Evolutionary conservation across 2,888 invertebrate genomes (phyloP).

Genomic region (Drosophila paranaensis): DNA sequence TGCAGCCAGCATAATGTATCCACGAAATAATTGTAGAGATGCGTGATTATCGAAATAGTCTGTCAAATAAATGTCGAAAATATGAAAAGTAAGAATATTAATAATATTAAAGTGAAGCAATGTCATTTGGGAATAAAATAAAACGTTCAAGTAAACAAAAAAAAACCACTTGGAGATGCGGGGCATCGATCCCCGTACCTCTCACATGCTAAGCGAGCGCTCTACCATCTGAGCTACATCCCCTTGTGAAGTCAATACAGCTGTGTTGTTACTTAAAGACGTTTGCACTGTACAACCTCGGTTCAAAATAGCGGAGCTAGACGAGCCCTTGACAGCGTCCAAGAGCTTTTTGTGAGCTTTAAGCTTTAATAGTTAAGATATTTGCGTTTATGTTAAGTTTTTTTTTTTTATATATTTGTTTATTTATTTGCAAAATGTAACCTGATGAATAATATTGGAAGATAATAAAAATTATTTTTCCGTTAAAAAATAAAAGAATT

Average conservation of each 20-base stretch:
- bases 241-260: constrained; percentile 67
- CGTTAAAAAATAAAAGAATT: constrained; percentile 21
- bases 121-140: background rate
- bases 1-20: constrained; percentile 40
- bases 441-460: background rate
- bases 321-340: background rate
- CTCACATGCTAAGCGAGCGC: constrained; percentile 85
- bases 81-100: background rate
- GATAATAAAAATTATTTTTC: background rate
- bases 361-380: background rate
- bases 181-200: constrained; percentile 85
- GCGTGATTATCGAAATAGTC: constrained; percentile 17
- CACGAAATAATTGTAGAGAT: constrained; percentile 32
- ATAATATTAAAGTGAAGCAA: background rate
- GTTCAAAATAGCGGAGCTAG: background rate
- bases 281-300: background rate
- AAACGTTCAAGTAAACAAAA: constrained; percentile 7
- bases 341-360: constrained; percentile 42
- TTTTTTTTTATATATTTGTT: too few relatives aligned
- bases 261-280: constrained; percentile 4
- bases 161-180: constrained; percentile 78
- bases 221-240: constrained; percentile 85
- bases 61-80: constrained; percentile 31
- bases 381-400: background rate
- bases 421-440: too few relatives aligned